Conservation (phyloP, 2,113 vertebrate species). For the Tragelaphus imberbis region DNA sequence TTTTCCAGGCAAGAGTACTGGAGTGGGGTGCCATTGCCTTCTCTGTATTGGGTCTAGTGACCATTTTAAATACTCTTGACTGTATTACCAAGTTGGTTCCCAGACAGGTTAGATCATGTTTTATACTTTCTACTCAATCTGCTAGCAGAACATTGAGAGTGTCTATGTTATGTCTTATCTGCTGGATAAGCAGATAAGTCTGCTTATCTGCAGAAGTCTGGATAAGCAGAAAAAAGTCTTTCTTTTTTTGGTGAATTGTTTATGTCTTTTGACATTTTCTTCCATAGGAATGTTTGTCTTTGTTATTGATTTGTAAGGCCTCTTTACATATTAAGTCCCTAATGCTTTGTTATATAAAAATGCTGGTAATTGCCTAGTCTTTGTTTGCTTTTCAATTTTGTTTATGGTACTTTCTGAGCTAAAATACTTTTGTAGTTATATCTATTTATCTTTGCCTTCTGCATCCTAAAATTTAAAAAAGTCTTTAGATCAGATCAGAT, state of each 20-base stretch:
- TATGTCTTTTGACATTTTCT: background rate
- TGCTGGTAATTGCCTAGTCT: background rate
- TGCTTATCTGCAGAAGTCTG: too few relatives aligned
- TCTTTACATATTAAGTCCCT: background rate
- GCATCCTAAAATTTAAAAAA: background rate
- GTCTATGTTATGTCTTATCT: background rate
- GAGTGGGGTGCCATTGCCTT: too few relatives aligned
- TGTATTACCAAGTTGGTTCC: background rate
- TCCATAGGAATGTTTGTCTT: background rate
- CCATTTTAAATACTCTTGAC: conserved; percentile 1
- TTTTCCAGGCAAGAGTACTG: too few relatives aligned
- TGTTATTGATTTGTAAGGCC: background rate
- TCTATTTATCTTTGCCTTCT: background rate
- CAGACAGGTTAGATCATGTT: background rate
- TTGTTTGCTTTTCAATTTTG: background rate
- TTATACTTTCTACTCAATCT: background rate
- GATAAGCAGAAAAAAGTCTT: too few relatives aligned
- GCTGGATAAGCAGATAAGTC: too few relatives aligned
- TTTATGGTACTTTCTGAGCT: background rate
- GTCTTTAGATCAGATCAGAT: too few relatives aligned
- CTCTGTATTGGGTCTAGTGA: background rate
- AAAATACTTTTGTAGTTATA: background rate
- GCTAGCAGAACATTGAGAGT: background rate
- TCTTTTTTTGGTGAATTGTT: background rate
- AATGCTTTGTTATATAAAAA: background rate